A percentile compares a stretch with the other conserved stretches of the same genome.
phyloP scores from a whole-genome alignment of 2,113 vertebrate genomes.

The Orycteropus afer region DNA sequence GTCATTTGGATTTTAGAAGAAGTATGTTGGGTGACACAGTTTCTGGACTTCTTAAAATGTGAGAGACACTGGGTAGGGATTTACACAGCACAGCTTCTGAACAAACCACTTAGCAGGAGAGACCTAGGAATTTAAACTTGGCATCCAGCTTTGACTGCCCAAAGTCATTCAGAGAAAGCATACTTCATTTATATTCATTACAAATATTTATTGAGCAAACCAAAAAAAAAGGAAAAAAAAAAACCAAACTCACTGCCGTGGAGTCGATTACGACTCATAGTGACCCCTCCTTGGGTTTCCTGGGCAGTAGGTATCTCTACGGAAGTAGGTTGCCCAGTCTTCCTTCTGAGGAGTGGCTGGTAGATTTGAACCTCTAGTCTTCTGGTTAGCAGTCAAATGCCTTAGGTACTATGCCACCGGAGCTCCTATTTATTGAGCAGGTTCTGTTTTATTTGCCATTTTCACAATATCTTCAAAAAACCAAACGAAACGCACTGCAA shows the following conservation, averaged over 20 bases:
- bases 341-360: too few species aligned
- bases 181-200: constrained; percentile 6
- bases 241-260: too few species aligned
- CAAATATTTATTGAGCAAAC: constrained; percentile 5
- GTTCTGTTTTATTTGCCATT: not conserved
- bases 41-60: constrained; percentile 24
- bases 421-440: not conserved
- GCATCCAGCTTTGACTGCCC: not conserved
- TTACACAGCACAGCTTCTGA: constrained; percentile 38
- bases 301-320: too few species aligned
- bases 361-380: too few species aligned
- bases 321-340: too few species aligned
- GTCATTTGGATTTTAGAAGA: constrained; percentile 47
- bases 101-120: not conserved
- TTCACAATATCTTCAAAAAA: not conserved
- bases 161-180: constrained; percentile 44
- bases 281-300: too few species aligned
- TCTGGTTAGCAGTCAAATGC: too few species aligned
- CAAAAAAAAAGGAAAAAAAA: too few species aligned
- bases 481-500: not conserved
- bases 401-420: too few species aligned
- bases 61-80: constrained; percentile 25
- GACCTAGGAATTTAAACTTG: constrained; percentile 8
- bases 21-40: constrained; percentile 41
- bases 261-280: too few species aligned